Evolutionary conservation across 1,140 invertebrate species (phyloP), one percentile per base, ranked within the genome.

Genomic region (Aphelenchoides fujianensis): DNA sequence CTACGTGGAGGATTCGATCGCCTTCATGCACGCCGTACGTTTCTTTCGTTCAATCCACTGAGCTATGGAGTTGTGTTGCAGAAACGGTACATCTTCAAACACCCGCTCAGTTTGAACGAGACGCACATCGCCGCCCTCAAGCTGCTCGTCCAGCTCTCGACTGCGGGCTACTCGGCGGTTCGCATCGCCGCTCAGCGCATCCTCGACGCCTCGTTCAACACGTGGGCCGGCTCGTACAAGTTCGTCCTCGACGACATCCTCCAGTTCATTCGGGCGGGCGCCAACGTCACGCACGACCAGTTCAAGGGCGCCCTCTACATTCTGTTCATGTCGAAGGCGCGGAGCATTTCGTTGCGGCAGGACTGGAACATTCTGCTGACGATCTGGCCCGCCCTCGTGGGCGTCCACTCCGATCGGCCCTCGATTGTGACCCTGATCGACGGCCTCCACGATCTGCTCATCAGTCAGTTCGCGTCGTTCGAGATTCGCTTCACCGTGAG

Each of bases 251-350:
- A 89, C 7, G 82, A 88, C 41, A 82, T 92, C 19, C 79, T 90
- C 2, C 84, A 89, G 34, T 87, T 88, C 68, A 84, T 92, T 3
- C 75, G 84, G 19, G 85, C 86, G 54, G 88, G 90, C 84, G 86
- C 88, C 0, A 87, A 88, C 41, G 82, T 86, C 59, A 82, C 89
- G 78, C 90, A 91, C 82, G 90, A 92, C 77, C 87, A 89, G 54
- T 90, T 91, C 71, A 92, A 93, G 86, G 92, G 92, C 35, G 88
- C 89, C 5, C 84, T 95, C 19, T 91, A 91, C 84, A 87, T 93
- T 28, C 84, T 95, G 27, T 81, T 90, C 19, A 90, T 90, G 2
- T 88, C 88, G 0, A 89, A 89, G 77, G 84, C 85, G 30, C 85
- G 86, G 0, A 89, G 89, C 0, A 83, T 93, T 5, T 84, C 91